phyloP scores from a whole-genome alignment of 2,113 vertebrate genomes.

The Cettia cetti region DNA sequence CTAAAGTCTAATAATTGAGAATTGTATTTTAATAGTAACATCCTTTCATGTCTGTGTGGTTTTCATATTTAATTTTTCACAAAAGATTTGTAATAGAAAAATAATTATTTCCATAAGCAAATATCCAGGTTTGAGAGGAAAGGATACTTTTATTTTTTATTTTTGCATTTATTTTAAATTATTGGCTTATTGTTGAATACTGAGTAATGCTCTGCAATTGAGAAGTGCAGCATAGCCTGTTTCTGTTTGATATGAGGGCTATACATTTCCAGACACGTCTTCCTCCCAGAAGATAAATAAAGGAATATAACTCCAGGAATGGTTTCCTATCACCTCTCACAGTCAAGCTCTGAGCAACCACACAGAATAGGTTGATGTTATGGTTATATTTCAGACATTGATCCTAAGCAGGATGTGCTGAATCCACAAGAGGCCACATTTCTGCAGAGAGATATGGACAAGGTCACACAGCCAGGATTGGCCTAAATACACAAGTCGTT shows the following conservation, averaged over 20 bases:
- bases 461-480: not conserved
- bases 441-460: not conserved
- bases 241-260: not conserved
- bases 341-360: not conserved
- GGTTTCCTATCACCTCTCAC: not conserved
- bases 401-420: not conserved
- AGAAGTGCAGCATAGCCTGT: not conserved
- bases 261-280: not conserved
- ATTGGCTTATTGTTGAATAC: not conserved
- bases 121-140: not conserved
- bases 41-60: not conserved
- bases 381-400: not conserved
- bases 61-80: not conserved
- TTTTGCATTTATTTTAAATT: not conserved
- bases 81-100: not conserved
- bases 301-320: not conserved
- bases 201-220: not conserved
- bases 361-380: not conserved
- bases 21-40: not conserved
- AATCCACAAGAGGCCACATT: not conserved
- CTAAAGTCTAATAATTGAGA: not conserved
- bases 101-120: not conserved
- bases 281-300: constrained; percentile 35
- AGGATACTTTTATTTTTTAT: not conserved
- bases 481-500: not conserved